Evolutionary conservation across 1,140 invertebrate species (phyloP), one percentile per base, ranked within the genome.

Genomic region (Glossosoma conforme): DNA sequence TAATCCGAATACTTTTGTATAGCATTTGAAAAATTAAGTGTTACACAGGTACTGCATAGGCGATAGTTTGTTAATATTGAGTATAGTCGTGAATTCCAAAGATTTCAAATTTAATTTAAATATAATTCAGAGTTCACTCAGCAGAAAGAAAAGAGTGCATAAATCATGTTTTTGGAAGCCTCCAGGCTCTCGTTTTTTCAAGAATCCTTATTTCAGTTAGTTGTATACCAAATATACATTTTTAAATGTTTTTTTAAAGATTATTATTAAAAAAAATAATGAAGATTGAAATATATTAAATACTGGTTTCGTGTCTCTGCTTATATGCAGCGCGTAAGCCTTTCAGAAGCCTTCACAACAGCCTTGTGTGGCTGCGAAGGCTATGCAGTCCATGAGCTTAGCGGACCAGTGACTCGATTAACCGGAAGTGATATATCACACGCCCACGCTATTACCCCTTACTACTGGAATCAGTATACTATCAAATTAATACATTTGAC

Each of bases 391-490:
- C 15, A 18, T 28, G 32, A 33, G 44, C 35, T 52, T 52, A 56
- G 41, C 35, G 42, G 49, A 19, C 44, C 40, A 47, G 46, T 52
- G 50, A 56, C 49, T 56, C 49, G 50, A 56, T 56, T 56, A 56
- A 48, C 54, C 49, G 44, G 36, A 52, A 52, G 41, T 56, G 54
- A 56, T 56, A 47, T 52, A 56, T 46, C 38, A 33, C 43, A 6
- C 24, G 24, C 6, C 24, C 24, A 28, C 6, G 24, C 24, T n/a
- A 8, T 6, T n/a, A 28, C 24, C 6, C 24, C n/a, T n/a, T n/a
- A 28, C 24, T 8, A 28, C 24, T n/a, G 24, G 24, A 28, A 6
- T 8, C 24, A 8, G 24, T n/a, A n/a, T n/a, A n/a, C n/a, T n/a
- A n/a, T n/a, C n/a, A n/a, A n/a, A n/a, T n/a, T n/a, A n/a, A n/a